These are phyloP conservation scores for Umimayanthus chanpuru DNA, from an alignment of 92 coral and sea anemone genomes.

Conservation along the genomic window DNA sequence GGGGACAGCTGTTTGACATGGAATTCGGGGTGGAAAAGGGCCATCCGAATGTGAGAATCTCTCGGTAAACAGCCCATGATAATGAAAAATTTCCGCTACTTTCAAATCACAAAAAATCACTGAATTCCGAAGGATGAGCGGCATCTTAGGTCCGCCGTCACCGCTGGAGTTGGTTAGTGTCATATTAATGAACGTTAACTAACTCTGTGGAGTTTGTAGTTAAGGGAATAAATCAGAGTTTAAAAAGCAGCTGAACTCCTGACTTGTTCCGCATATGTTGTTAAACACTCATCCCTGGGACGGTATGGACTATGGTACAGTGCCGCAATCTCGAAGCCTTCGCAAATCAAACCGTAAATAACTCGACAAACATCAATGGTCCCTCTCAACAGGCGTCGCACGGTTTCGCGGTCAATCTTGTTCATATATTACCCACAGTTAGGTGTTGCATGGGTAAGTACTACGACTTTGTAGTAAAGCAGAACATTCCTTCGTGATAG, in stretches of 20 bases:
- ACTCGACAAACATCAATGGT: slow-evolving; percentile 3
- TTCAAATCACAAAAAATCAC: slow-evolving; percentile 5
- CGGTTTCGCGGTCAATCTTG: slow-evolving; percentile 35
- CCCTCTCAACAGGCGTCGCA: slow-evolving; percentile 38
- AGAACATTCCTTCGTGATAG: slow-evolving; percentile 9
- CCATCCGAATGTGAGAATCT: slow-evolving; percentile 18
- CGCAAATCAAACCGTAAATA: slow-evolving; percentile 21
- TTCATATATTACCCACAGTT: not conserved
- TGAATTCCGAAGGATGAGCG: slow-evolving; percentile 39
- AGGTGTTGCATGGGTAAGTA: not conserved
- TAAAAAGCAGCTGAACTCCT: slow-evolving; percentile 31
- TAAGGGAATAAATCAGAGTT: slow-evolving; percentile 3
- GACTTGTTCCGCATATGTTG: slow-evolving; percentile 18
- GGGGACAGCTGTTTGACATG: slow-evolving; percentile 34
- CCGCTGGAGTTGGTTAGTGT: not conserved
- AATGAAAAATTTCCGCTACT: not conserved
- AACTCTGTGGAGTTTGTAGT: slow-evolving; percentile 23
- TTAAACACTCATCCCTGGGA: slow-evolving; percentile 5
- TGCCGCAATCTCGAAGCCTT: slow-evolving; percentile 2
- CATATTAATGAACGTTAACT: slow-evolving; percentile 19
- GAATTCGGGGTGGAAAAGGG: slow-evolving; percentile 27
- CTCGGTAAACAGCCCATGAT: slow-evolving; percentile 4
- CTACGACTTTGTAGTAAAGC: not conserved
- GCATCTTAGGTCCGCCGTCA: not conserved
- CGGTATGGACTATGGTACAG: not conserved